phyloP scores from a whole-genome alignment of 2,113 vertebrate species.

The Neolamprologus devosi region DNA sequence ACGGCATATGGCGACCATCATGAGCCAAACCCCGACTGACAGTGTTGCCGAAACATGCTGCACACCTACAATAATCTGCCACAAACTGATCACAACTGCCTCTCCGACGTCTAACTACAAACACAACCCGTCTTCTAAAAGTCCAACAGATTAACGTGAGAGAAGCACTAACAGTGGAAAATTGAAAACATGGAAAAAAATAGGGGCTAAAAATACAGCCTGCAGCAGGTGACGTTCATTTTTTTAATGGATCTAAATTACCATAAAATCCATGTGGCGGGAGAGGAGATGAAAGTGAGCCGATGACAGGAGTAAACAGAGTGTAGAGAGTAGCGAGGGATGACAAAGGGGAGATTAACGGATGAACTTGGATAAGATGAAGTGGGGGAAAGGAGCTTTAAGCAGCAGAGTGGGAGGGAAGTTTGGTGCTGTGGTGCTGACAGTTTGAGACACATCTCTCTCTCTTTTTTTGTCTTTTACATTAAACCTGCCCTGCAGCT shows the following conservation, averaged over 20 bases:
- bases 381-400: conserved; percentile 6
- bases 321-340: not conserved
- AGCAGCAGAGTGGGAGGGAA: not conserved
- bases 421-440: not conserved
- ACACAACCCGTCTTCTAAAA: not conserved
- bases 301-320: conserved; percentile 30
- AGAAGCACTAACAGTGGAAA: not conserved
- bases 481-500: not conserved
- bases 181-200: not conserved
- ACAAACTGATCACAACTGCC: not conserved
- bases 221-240: not conserved
- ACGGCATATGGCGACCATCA: conserved; percentile 29
- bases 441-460: not conserved
- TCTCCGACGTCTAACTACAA: not conserved
- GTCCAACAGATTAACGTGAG: not conserved
- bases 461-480: not conserved
- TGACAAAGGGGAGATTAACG: conserved; percentile 34
- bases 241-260: not conserved
- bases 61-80: conserved; percentile 26
- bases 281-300: conserved; percentile 17
- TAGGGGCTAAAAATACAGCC: not conserved
- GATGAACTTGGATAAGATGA: conserved; percentile 31
- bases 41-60: conserved; percentile 6
- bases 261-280: not conserved
- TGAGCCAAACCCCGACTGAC: conserved; percentile 38